Evolutionary conservation across 2,797 vertebrate genomes (phyloP), one percentile per base, ranked within the genome.

Genomic region (Poecile montanus): DNA sequence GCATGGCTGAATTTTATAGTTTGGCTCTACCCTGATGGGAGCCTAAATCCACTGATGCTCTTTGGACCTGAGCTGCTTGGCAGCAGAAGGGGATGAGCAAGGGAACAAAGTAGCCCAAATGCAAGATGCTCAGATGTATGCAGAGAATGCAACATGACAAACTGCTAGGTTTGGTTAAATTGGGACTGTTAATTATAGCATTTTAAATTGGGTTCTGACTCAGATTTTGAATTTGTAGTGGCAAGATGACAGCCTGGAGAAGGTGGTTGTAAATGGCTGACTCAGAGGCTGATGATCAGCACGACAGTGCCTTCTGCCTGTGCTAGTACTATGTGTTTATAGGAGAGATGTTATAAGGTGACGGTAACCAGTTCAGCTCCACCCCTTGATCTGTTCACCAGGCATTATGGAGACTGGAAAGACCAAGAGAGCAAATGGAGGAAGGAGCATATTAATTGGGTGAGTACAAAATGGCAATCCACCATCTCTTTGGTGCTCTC

Each of bases 171-270:
- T 85, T 95, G 83, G 95, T 97, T 96, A 97, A 97, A 96, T 97
- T 53, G 60, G 91, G 91, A 88, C 79, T 94, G 86, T 93, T 97
- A 97, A 97, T 97, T 95, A 96, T 90, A 96, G 94, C 88, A 95
- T 91, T 95, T 97, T 96, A 95, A 96, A 94, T 96, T 96, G 93
- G 77, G 91, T 96, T 97, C 92, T 96, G 94, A 97, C 79, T 95
- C 93, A 96, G 91, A 96, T 96, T 95, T 96, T 93, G 91, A 94
- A 85, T 94, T 94, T 85, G 70, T 93, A 91, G 91, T 94, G 95
- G 51, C 91, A 91, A 90, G 93, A 95, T 97, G 92, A 97, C 91
- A 97, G 95, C 94, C 89, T 94, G 90, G 92, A 95, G 93, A 96
- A 97, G 96, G 93, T 96, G 93, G 92, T 96, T 93, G 93, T 94